These are phyloP conservation scores for Anoura caudifer DNA, from an alignment of 2,113 vertebrate genomes.

Conservation along the genomic window DNA sequence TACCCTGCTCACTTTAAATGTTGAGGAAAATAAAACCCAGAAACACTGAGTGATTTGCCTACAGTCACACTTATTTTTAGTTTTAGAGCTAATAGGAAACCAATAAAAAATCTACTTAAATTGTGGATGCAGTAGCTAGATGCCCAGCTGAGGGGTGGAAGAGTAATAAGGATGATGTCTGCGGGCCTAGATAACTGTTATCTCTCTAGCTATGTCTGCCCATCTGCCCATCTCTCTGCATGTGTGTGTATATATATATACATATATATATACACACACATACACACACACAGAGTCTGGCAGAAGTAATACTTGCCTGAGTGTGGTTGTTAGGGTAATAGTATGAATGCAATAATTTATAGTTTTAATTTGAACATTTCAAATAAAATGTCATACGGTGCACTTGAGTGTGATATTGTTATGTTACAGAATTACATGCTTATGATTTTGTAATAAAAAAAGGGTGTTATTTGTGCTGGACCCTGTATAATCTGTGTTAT, in stretches of 20 bases:
- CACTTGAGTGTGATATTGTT: too few relatives aligned
- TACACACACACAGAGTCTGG: background rate
- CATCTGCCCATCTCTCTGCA: background rate
- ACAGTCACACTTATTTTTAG: background rate
- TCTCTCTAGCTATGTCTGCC: background rate
- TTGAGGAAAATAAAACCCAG: background rate
- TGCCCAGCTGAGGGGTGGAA: background rate
- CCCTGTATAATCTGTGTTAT: background rate
- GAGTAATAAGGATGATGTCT: background rate
- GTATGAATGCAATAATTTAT: too few relatives aligned
- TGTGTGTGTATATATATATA: too few relatives aligned
- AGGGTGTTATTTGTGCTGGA: too few relatives aligned
- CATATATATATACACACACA: background rate
- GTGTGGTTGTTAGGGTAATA: too few relatives aligned
- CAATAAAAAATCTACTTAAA: background rate
- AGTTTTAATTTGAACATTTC: too few relatives aligned
- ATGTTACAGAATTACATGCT: too few relatives aligned
- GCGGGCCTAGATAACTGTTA: background rate
- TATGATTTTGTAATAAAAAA: too few relatives aligned
- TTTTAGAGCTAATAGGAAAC: background rate
- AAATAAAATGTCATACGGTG: too few relatives aligned
- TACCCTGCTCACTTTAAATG: background rate
- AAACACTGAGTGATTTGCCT: background rate
- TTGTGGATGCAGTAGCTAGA: background rate
- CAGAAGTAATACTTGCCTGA: too few relatives aligned